Conservation (phyloP, 2,888 invertebrate species). For the Trisateles emortualis region DNA sequence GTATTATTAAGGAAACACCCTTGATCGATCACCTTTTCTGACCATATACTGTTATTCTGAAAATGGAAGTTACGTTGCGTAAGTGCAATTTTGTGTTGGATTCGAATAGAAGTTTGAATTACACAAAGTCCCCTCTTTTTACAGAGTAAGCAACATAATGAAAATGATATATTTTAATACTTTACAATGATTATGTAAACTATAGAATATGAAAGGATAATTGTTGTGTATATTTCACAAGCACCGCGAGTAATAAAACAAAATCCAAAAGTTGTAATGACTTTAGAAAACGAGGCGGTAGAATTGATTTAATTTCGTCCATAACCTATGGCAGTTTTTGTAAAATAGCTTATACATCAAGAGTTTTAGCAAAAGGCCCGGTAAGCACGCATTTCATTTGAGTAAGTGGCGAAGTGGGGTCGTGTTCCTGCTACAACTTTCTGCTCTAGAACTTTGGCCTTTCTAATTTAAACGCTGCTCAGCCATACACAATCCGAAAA, state of each 20-base stretch:
- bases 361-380: slow-evolving; percentile 49
- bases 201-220: not conserved
- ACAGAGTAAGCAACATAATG: slow-evolving; percentile 6
- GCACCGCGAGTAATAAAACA: slow-evolving; percentile 25
- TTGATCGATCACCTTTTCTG: slow-evolving; percentile 33
- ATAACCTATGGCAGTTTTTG: slow-evolving; percentile 49
- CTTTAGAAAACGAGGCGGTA: slow-evolving; percentile 30
- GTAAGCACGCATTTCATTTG: slow-evolving; percentile 62
- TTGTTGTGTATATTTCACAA: not conserved
- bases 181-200: too few species aligned
- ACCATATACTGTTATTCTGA: slow-evolving; percentile 19
- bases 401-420: slow-evolving; percentile 55
- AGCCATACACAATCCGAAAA: slow-evolving; percentile 37
- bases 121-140: slow-evolving; percentile 16
- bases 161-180: not conserved
- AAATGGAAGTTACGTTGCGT: slow-evolving; percentile 23
- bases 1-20: slow-evolving; percentile 29
- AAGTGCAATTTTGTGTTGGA: slow-evolving; percentile 31
- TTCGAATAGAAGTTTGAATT: slow-evolving; percentile 17
- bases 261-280: slow-evolving; percentile 36
- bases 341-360: slow-evolving; percentile 44
- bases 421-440: slow-evolving; percentile 48
- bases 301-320: slow-evolving; percentile 46
- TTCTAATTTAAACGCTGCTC: slow-evolving; percentile 48
- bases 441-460: slow-evolving; percentile 48